phyloP scores from a whole-genome alignment of 1,140 invertebrate genomes.

The Amphibalanus amphitrite region DNA sequence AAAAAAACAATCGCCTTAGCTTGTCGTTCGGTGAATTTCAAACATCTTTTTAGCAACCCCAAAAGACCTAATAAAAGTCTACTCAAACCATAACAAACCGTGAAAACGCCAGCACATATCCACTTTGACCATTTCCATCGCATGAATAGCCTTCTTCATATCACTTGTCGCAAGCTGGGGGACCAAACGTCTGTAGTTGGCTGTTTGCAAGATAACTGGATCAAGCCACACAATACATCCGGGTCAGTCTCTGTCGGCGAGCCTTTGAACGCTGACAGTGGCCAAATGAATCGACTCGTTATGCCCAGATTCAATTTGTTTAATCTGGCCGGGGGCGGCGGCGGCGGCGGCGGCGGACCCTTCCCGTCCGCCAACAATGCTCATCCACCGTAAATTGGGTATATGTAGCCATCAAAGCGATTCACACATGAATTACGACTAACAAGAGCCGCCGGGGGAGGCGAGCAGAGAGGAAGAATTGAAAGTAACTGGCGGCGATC shows the following conservation, averaged over 20 bases:
- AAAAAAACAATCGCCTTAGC: no score
- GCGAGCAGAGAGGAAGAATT: not conserved
- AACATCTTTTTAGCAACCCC: no score
- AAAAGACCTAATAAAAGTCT: no score
- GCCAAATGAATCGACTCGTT: not conserved
- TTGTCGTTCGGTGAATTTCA: no score
- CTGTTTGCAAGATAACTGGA: not conserved
- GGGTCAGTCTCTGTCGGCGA: not conserved
- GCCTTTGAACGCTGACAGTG: not conserved
- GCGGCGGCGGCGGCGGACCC: not conserved
- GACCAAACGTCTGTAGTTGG: no score
- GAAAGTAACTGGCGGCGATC: not conserved
- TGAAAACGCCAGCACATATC: no score
- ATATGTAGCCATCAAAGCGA: slow-evolving; percentile 1
- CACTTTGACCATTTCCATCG: no score
- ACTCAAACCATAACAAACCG: no score
- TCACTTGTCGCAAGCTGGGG: no score
- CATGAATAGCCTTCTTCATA: no score
- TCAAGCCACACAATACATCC: not conserved
- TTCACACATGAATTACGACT: slow-evolving; percentile 1
- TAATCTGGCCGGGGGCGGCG: not conserved
- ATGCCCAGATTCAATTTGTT: not conserved
- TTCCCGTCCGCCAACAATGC: not conserved
- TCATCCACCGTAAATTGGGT: not conserved
- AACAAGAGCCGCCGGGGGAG: not conserved